Evolutionary conservation across 2,888 invertebrate genomes (phyloP), one percentile per base, ranked within the genome.

Genomic region (Euclidia mi): DNA sequence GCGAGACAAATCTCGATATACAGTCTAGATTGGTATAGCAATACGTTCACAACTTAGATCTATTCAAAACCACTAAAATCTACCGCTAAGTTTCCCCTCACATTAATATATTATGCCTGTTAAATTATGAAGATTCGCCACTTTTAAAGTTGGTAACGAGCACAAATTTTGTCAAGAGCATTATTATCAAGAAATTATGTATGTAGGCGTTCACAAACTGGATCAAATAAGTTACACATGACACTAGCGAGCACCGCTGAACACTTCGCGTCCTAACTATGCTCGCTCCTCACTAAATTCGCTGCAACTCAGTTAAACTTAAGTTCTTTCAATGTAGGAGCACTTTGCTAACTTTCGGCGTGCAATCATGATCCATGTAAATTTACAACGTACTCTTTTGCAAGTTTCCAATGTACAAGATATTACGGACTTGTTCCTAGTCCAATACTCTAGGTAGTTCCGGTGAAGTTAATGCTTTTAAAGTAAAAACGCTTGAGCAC

Each of bases 281-380:
- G 50, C 57, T 58, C 59, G 65, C 57, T 57, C 72, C 61, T 72
- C 72, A 76, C 65, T 69, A 71, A 73, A 77, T 76, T 73, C 58
- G 50, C 67, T 58, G 52, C 56, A 52, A 71, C 41, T 31, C 52
- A 82, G 76, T 81, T 79, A 69, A 71, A 74, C 71, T 69, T 67
- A 71, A 81, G 72, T 85, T 85, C 81, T 85, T 85, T 83, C 78
- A 71, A 64, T 69, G 71, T 59, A 69, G 46, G 66, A 78, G 77
- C 79, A 83, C 80, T 85, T 85, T 76, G 67, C 61, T 17, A 79
- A 81, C 77, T 81, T 73, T 64, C 60, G 38, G 63, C 68, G 69
- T 63, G 81, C 81, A 85, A 81, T 84, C 79, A 79, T 82, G 82
- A 82, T 81, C 67, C 73, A 74, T 79, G 80, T 71, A 80, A 82